Conservation (phyloP, 2,113 vertebrate genomes). For the Paralichthys olivaceus region DNA sequence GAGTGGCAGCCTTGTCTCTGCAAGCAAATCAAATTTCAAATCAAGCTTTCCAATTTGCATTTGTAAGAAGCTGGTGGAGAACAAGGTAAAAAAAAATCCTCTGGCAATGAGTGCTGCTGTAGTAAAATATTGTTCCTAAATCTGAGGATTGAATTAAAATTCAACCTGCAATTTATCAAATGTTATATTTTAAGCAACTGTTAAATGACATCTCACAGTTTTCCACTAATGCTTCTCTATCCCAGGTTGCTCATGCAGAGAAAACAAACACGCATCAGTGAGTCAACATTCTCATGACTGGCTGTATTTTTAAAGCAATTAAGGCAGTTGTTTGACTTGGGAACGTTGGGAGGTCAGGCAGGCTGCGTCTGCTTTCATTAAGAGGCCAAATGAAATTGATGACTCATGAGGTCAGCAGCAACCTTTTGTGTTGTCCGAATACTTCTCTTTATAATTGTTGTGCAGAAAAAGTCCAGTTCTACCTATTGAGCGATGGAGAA, state of each 20-base stretch:
- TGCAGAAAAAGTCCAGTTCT: not conserved
- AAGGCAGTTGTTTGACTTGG: slow-evolving; percentile 69
- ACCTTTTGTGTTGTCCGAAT: slow-evolving; percentile 33
- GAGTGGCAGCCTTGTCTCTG: slow-evolving; percentile 49
- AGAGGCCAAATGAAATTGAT: slow-evolving; percentile 58
- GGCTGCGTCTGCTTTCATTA: slow-evolving; percentile 69
- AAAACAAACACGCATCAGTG: slow-evolving; percentile 28
- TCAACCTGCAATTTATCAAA: slow-evolving; percentile 36
- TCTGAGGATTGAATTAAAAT: slow-evolving; percentile 37
- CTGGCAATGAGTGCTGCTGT: slow-evolving; percentile 18
- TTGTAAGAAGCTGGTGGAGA: slow-evolving; percentile 50
- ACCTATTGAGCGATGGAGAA: slow-evolving; percentile 4
- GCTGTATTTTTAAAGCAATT: slow-evolving; percentile 64
- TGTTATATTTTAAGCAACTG: slow-evolving; percentile 23
- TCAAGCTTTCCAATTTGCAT: slow-evolving; percentile 71
- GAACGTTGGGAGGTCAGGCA: slow-evolving; percentile 67
- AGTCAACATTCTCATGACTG: slow-evolving; percentile 58
- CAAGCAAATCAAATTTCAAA: slow-evolving; percentile 74
- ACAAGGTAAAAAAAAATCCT: slow-evolving; percentile 52
- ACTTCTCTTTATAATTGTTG: slow-evolving; percentile 22
- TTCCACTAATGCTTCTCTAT: slow-evolving; percentile 6
- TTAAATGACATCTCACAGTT: slow-evolving; percentile 28
- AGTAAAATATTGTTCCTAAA: slow-evolving; percentile 32
- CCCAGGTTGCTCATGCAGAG: slow-evolving; percentile 8
- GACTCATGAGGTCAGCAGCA: slow-evolving; percentile 59